Base-by-base conservation (phyloP, 2,888 invertebrate genomes). In the Noctua pronuba region DNA sequence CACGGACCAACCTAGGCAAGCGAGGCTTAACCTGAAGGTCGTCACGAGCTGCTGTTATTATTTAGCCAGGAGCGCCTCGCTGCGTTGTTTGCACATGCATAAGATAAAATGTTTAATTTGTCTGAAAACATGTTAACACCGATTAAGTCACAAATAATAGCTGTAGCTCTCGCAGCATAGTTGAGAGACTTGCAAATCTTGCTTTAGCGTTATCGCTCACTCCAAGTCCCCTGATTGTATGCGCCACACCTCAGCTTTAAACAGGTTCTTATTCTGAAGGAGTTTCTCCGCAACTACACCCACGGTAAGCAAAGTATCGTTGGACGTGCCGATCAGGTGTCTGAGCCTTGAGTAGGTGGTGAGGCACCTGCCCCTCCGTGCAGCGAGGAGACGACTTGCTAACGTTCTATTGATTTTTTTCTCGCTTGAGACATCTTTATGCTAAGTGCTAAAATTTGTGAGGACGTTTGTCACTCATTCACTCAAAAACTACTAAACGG, bases 191-290 rank as follows among this genome's bases (percentile, higher is more conserved):
- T 18, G 55, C 58, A 68, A 69, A 81, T 75, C 64, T 75, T 21
- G 41, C 7, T 67, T 28, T 8, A 49, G 7, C 28, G 16, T 66
- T 52, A 76, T 66, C 82, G 24, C 35, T 82, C 49, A 52, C 44
- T 81, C 31, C 46, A 46, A n/a, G 46, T 28, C 55, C 55, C 31
- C 66, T 73, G 79, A 79, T 73, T 46, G 58, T 67, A 35, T 62
- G 46, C 31, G 35, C 79, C 73, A 55, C 79, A 69, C 83, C 73
- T 82, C 60, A 65, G 49, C 21, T 41, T 21, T 10, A 79, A 83
- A 79, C 83, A 67, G 83, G 83, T 82, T 83, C 62, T 35, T 62
- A 38, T 31, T 67, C 73, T 60, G 71, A 78, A 70, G 83, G 79
- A 62, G 62, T 83, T 74, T 67, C 73, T 70, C 28, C 21, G 44